phyloP scores from a whole-genome alignment of 2,797 vertebrate genomes.

The Arctocebus calabarensis region DNA sequence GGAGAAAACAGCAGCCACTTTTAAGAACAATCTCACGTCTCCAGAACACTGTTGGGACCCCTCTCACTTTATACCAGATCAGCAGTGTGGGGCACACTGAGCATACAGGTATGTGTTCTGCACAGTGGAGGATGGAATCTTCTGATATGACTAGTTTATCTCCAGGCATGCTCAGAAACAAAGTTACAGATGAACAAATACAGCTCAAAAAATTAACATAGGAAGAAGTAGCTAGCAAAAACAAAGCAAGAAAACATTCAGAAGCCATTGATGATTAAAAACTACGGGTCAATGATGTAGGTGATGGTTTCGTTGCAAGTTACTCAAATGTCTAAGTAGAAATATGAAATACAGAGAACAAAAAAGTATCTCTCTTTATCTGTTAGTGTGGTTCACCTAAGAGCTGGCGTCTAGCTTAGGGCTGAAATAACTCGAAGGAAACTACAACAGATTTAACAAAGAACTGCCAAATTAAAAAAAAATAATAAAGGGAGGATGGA shows the following conservation, averaged over 20 bases:
- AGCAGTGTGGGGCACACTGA: rapidly evolving
- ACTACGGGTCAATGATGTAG: not conserved
- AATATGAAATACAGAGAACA: not conserved
- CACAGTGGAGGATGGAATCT: not conserved
- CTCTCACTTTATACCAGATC: not conserved
- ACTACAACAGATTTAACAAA: not conserved
- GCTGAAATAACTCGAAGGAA: not conserved
- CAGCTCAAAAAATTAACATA: not conserved
- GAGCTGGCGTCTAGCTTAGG: not conserved
- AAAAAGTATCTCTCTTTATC: not conserved
- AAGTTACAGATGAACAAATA: not conserved
- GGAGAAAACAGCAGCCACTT: not conserved
- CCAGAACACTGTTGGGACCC: not conserved
- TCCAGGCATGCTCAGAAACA: not conserved
- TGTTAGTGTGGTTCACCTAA: not conserved
- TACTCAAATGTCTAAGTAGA: not conserved
- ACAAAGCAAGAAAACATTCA: not conserved
- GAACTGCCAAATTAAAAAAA: not conserved
- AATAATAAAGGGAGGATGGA: too few relatives aligned
- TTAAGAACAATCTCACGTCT: not conserved
- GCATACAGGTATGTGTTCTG: not conserved
- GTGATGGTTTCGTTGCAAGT: not conserved
- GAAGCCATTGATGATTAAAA: not conserved
- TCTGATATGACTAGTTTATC: not conserved
- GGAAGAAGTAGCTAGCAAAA: not conserved